Percentiles rank a stretch among this genome's conserved stretches.
These are phyloP conservation scores for Hydrophis major DNA, from an alignment of 2,797 vertebrate species.

Conservation along the genomic window DNA sequence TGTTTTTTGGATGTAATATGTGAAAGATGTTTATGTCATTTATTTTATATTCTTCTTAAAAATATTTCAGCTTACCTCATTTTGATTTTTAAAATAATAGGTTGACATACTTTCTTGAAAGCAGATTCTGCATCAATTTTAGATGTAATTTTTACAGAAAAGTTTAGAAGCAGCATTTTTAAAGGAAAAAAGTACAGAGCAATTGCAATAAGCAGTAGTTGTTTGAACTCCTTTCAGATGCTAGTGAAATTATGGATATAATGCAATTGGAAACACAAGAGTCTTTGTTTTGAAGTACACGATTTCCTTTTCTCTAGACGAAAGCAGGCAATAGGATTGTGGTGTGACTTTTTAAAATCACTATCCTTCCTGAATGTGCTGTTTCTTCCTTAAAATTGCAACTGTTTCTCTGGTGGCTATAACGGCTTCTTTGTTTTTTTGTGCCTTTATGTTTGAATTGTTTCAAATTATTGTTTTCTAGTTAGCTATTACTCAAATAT, in stretches of 20 bases:
- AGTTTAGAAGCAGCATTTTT: neutral
- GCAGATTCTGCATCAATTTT: neutral
- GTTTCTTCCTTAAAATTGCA: constrained; percentile 15
- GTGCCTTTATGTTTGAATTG: neutral
- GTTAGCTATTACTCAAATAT: constrained; percentile 14
- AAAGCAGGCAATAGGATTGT: neutral
- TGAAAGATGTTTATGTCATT: neutral
- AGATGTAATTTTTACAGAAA: neutral
- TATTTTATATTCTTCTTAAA: neutral
- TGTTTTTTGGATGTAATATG: neutral
- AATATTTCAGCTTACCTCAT: neutral
- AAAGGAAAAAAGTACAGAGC: neutral
- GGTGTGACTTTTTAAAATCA: neutral
- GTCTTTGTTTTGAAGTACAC: neutral
- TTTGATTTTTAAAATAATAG: neutral
- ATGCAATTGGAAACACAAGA: neutral
- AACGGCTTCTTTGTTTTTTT: neutral
- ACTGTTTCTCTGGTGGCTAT: neutral
- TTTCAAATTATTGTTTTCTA: neutral
- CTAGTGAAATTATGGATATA: neutral
- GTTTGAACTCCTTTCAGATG: neutral
- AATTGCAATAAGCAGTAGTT: neutral
- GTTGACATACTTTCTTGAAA: neutral
- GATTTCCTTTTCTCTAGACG: neutral
- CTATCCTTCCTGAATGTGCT: constrained; percentile 12